These are phyloP conservation scores for Achroia grisella DNA, from an alignment of 1,140 invertebrate species.

Conservation along the genomic window DNA sequence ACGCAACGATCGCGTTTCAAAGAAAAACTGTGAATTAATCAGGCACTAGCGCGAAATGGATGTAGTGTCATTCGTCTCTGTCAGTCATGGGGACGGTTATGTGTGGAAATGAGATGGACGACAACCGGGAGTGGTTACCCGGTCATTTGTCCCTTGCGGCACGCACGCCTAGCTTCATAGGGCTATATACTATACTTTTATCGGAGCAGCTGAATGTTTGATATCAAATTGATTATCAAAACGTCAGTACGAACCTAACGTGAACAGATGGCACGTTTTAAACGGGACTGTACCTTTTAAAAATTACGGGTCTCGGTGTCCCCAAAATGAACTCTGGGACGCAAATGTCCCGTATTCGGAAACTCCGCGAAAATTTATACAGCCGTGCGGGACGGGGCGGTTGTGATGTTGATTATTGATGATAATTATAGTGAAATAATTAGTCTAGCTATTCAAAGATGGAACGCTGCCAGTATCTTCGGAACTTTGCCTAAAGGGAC, in stretches of 20 bases:
- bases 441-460: no score
- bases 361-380: no score
- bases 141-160: slow-evolving; percentile 52
- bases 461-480: no score
- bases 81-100: slow-evolving; percentile 26
- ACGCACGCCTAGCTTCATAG: slow-evolving; percentile 30
- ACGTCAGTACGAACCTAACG: slow-evolving; percentile 12
- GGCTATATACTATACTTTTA: slow-evolving; percentile 13
- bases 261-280: no score
- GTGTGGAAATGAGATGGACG: slow-evolving; percentile 33
- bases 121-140: slow-evolving; percentile 50
- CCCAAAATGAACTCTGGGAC: no score
- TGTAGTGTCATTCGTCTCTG: slow-evolving; percentile 46
- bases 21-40: slow-evolving; percentile 68
- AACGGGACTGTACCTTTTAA: no score
- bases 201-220: slow-evolving; percentile 17
- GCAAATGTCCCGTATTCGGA: no score
- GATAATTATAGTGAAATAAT: no score
- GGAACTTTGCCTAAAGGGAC: no score
- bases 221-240: slow-evolving; percentile 31
- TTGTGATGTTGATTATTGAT: no score
- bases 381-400: no score
- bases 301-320: no score
- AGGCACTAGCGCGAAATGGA: slow-evolving; percentile 47
- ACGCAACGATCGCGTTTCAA: slow-evolving; percentile 48